Percentiles rank a stretch among this genome's conserved stretches.
Conservation (phyloP, 2,888 invertebrate species). For the Tetheella fluctuosa region DNA sequence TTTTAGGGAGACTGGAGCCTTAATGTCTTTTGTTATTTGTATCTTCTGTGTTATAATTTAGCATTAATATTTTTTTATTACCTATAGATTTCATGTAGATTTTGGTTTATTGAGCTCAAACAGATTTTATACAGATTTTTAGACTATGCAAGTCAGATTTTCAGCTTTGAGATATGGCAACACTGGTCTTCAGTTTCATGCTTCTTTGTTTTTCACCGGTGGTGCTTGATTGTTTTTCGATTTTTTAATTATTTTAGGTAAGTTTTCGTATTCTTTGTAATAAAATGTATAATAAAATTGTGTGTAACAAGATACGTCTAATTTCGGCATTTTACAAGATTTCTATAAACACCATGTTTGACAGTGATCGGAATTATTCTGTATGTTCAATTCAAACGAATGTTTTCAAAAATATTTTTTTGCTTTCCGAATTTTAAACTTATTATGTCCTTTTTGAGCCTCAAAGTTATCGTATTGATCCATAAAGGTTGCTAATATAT, state of each 20-base stretch:
- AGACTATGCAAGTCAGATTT: too few relatives aligned
- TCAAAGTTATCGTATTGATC: too few relatives aligned
- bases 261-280: neutral
- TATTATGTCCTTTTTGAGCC: too few relatives aligned
- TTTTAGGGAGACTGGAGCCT: too few relatives aligned
- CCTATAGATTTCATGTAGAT: too few relatives aligned
- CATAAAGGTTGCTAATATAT: too few relatives aligned
- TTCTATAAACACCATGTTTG: neutral
- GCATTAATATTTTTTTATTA: too few relatives aligned
- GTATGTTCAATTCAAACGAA: neutral
- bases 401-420: neutral
- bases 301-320: neutral
- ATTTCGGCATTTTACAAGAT: neutral
- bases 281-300: neutral
- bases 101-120: too few relatives aligned
- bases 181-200: neutral
- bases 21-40: too few relatives aligned
- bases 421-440: constrained; percentile 18
- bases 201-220: neutral
- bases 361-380: neutral
- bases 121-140: too few relatives aligned
- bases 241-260: neutral
- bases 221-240: neutral
- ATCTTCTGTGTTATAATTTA: too few relatives aligned
- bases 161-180: too few relatives aligned